Conservation (phyloP, 2,797 vertebrate genomes). For the Babyrousa celebensis region DNA sequence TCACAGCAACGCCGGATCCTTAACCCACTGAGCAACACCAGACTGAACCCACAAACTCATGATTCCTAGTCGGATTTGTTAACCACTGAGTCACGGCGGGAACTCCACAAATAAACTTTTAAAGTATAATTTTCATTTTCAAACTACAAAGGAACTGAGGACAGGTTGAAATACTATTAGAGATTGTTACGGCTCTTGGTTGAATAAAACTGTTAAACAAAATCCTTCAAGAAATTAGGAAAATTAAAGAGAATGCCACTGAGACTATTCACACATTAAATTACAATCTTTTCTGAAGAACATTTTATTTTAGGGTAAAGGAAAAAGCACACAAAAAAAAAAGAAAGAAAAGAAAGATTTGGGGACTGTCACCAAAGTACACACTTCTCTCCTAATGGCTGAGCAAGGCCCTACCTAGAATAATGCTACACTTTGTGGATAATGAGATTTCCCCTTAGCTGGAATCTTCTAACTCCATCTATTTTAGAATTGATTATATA, state of each 20-base stretch:
- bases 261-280: slow-evolving; percentile 9
- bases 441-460: background rate
- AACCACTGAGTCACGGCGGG: too few relatives aligned
- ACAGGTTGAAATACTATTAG: background rate
- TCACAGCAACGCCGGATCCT: too few relatives aligned
- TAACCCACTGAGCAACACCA: too few relatives aligned
- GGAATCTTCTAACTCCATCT: background rate
- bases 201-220: slow-evolving; percentile 53
- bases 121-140: slow-evolving; percentile 28
- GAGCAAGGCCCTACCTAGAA: background rate
- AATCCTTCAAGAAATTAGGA: background rate
- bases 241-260: background rate
- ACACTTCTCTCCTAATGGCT: background rate
- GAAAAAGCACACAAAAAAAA: background rate
- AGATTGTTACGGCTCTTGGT: background rate
- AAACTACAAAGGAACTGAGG: background rate
- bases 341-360: background rate
- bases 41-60: too few relatives aligned
- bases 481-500: background rate
- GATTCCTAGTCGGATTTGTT: too few relatives aligned
- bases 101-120: slow-evolving; percentile 1
- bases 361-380: background rate
- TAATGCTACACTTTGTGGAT: background rate
- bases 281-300: background rate
- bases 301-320: slow-evolving; percentile 25